Base-by-base conservation (phyloP, 2,888 invertebrate genomes). In the Ypsolopha sequella region DNA sequence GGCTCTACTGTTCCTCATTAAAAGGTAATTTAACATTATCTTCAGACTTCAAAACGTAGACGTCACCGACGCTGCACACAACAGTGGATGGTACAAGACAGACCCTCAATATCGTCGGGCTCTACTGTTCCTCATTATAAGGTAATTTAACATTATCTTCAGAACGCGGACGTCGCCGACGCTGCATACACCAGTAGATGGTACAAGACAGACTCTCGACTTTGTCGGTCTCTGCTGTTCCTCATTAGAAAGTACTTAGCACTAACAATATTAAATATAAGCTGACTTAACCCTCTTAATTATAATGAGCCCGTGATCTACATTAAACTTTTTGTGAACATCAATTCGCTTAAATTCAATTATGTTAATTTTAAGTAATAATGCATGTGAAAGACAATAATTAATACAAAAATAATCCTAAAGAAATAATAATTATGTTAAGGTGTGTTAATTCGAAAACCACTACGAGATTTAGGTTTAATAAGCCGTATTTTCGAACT, bases 151-250 rank as follows among this genome's bases (percentile, higher is more conserved):
- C 2, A 24, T 24, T 2, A 24, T 4, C 24, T 24, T 4, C 4
- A 24, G 24, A 84, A 80, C 55, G 74, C 70, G 50, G 72, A 80
- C 52, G 70, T 86, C 43, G 73, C 81, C 2, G 53, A 60, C 6
- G 76, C 81, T 0, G 79, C 80, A 3, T 85, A 80, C 60, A 80
- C 70, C 56, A 80, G 82, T 56, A 65, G 68, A 48, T 86, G 85
- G 85, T 81, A 81, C 60, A 67, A 68, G 53, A 76, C 77, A 41
- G 75, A 71, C 58, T 70, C 81, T 24, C 69, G 69, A 36, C 78
- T 80, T 58, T 72, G 80, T 34, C 73, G 76, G 36, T 72, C 76
- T 50, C 60, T 85, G 52, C 64, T 73, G 51, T 78, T 85, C 59
- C 73, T 85, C 53, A 77, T 84, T 53, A 63, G 67, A 55, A 75